Conservation (phyloP, 2,113 vertebrate genomes). For the Zeus faber region DNA sequence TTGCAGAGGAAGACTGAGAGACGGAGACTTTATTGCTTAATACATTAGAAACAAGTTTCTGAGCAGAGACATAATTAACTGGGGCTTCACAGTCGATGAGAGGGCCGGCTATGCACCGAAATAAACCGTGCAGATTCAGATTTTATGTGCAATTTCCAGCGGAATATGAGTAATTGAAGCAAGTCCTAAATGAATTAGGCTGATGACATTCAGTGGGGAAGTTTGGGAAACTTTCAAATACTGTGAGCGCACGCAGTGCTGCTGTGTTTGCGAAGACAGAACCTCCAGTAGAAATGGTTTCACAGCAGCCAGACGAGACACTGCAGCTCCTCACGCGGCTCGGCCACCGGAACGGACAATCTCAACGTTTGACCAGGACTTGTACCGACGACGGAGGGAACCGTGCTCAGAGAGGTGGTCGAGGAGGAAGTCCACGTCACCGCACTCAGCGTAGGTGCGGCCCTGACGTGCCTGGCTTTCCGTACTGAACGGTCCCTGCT, state of each 20-base stretch:
- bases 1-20: constrained; percentile 40
- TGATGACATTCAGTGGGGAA: constrained; percentile 43
- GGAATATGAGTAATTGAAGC: constrained; percentile 49
- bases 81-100: constrained; percentile 21
- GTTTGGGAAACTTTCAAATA: constrained; percentile 38
- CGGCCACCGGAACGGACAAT: too few species aligned
- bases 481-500: too few species aligned
- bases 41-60: constrained; percentile 41
- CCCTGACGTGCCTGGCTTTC: too few species aligned
- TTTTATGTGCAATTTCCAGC: constrained; percentile 46
- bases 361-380: too few species aligned
- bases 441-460: too few species aligned
- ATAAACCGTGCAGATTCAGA: constrained; percentile 37
- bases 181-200: constrained; percentile 46
- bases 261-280: not conserved
- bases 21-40: constrained; percentile 38
- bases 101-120: constrained; percentile 24
- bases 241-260: constrained; percentile 17
- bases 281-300: too few species aligned
- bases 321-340: too few species aligned
- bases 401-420: too few species aligned
- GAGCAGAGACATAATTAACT: constrained; percentile 43
- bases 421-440: too few species aligned
- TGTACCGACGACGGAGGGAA: too few species aligned
- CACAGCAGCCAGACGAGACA: too few species aligned